Conservation (phyloP, 1,140 invertebrate species). For the Ephestia elutella region DNA sequence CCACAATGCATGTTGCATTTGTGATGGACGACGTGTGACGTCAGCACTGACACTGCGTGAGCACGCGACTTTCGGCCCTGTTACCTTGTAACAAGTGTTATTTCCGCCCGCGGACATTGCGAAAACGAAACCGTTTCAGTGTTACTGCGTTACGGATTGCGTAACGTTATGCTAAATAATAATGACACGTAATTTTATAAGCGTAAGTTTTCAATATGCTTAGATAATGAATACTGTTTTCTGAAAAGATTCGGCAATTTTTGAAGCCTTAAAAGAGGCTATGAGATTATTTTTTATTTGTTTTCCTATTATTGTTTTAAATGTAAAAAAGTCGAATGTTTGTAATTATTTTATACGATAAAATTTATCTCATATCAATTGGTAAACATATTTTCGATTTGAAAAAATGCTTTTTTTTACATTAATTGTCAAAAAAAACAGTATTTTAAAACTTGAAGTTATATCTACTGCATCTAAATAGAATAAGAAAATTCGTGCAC, state of each 20-base stretch:
- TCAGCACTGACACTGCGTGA: constrained; percentile 25
- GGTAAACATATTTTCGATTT: neutral
- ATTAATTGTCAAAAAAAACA: constrained; percentile 21
- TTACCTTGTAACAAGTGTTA: neutral
- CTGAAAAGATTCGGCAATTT: neutral
- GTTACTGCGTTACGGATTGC: neutral
- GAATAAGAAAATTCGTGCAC: constrained; percentile 54
- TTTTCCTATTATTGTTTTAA: neutral
- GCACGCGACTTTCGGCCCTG: neutral
- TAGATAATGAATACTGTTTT: neutral
- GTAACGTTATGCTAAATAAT: neutral
- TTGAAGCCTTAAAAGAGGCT: neutral
- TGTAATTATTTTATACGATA: neutral
- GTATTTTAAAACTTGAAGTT: constrained; percentile 51
- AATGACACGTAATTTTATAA: neutral
- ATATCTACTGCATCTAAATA: constrained; percentile 47
- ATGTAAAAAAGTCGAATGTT: neutral
- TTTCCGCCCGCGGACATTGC: neutral
- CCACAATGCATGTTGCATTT: constrained; percentile 71
- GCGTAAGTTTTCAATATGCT: constrained; percentile 3
- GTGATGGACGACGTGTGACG: constrained; percentile 70
- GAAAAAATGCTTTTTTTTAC: neutral
- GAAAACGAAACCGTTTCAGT: constrained; percentile 14
- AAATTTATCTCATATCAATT: neutral
- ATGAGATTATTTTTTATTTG: neutral